A percentile compares a stretch with the other conserved stretches of the same genome.
Evolutionary conservation across 2,113 vertebrate genomes (phyloP).

Genomic region (Crotalus viridis): DNA sequence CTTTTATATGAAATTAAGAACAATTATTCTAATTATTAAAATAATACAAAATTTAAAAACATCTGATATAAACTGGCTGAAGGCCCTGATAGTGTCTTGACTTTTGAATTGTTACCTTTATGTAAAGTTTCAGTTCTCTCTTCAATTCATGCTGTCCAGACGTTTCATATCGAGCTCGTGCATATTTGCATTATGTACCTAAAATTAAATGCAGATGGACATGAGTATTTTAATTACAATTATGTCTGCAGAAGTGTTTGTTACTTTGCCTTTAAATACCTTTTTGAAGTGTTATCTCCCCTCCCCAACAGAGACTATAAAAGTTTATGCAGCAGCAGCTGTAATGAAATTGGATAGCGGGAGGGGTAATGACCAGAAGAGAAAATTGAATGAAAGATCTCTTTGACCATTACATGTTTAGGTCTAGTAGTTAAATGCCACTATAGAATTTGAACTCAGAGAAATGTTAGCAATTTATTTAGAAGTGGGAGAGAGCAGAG

Average conservation of each 20-base stretch:
- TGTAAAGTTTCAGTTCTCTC: slow-evolving; percentile 21
- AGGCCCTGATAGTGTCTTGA: not conserved
- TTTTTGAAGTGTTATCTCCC: slow-evolving; percentile 5
- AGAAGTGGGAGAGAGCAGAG: not conserved
- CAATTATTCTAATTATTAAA: not conserved
- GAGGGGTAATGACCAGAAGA: not conserved
- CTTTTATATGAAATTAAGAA: not conserved
- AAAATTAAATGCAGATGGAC: slow-evolving; percentile 58
- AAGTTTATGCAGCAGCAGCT: not conserved
- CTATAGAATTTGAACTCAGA: not conserved
- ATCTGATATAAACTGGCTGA: not conserved
- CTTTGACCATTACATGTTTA: not conserved
- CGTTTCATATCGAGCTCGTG: slow-evolving; percentile 45
- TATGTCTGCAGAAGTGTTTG: slow-evolving; percentile 51
- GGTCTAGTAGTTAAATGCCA: not conserved
- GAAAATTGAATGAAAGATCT: slow-evolving; percentile 29
- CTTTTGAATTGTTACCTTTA: not conserved
- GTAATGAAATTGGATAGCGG: not conserved
- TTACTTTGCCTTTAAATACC: slow-evolving; percentile 49
- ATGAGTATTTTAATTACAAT: slow-evolving; percentile 51
- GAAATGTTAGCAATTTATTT: not conserved
- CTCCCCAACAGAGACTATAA: slow-evolving; percentile 31
- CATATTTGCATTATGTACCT: slow-evolving; percentile 48
- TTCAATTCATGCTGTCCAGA: slow-evolving; percentile 43
- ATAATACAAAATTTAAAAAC: not conserved